Conservation (phyloP, 2,888 invertebrate species). For the Poecilobothrus nobilitatus region DNA sequence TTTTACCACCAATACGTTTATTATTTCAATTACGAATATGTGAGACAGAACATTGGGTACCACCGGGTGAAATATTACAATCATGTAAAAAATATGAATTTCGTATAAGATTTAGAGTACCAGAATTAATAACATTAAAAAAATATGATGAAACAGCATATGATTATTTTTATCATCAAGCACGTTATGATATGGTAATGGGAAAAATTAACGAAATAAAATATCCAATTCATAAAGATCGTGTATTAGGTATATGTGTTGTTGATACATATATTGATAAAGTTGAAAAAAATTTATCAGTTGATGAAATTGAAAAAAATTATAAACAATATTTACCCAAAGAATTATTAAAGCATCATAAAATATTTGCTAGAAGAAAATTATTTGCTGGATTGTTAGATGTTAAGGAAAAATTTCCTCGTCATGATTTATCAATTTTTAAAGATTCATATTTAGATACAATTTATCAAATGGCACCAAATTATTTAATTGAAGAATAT, state of each 20-base stretch:
- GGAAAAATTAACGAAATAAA: conserved; percentile 71
- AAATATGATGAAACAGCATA: conserved; percentile 64
- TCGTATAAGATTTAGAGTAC: conserved; percentile 69
- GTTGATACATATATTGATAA: conserved; percentile 80
- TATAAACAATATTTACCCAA: conserved; percentile 79
- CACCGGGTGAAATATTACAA: conserved; percentile 52
- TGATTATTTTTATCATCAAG: conserved; percentile 80
- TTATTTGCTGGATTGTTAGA: conserved; percentile 57
- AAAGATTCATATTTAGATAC: conserved; percentile 75
- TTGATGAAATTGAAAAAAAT: conserved; percentile 63
- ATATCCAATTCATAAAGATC: conserved; percentile 66
- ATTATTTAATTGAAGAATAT: conserved; percentile 70
- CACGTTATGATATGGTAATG: conserved; percentile 68
- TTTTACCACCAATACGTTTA: conserved; percentile 67
- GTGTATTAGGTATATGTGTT: conserved; percentile 75
- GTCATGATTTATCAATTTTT: conserved; percentile 53
- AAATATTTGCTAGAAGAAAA: conserved; percentile 66
- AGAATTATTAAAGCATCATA: conserved; percentile 64
- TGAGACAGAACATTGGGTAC: conserved; percentile 59
- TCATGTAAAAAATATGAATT: conserved; percentile 57
- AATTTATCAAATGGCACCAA: conserved; percentile 69
- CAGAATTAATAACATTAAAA: conserved; percentile 33
- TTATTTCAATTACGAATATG: conserved; percentile 66
- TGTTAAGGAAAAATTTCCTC: conserved; percentile 46
- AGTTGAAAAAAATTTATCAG: conserved; percentile 60